Percentiles rank a stretch among this genome's conserved stretches.
Conservation (phyloP, 2,888 invertebrate species). For the Polylopha cassiicola region DNA sequence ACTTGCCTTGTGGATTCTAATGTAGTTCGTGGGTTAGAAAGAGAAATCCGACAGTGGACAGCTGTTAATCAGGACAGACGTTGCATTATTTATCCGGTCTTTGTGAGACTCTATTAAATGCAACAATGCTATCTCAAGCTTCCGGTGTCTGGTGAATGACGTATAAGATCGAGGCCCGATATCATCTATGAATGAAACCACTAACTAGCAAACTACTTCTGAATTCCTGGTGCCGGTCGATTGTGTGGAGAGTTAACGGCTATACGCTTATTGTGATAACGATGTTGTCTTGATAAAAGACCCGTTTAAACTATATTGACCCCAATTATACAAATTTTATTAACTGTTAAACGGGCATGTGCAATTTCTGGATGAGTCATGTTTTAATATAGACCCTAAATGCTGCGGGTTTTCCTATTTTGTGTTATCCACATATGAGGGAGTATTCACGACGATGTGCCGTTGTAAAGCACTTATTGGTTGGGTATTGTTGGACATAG, state of each 20-base stretch:
- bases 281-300: too few relatives aligned
- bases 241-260: too few relatives aligned
- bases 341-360: too few relatives aligned
- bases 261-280: too few relatives aligned
- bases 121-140: constrained; percentile 20
- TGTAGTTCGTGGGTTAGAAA: constrained; percentile 16
- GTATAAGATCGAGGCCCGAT: constrained; percentile 17
- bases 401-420: too few relatives aligned
- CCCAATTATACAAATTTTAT: too few relatives aligned
- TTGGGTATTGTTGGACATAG: constrained; percentile 7
- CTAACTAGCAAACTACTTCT: constrained; percentile 16
- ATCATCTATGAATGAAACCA: constrained; percentile 17
- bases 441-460: not conserved
- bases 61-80: constrained; percentile 10
- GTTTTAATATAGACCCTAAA: too few relatives aligned
- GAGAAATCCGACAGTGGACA: constrained; percentile 14
- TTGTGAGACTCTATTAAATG: constrained; percentile 16
- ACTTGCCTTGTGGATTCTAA: constrained; percentile 7
- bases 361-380: too few relatives aligned
- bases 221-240: constrained; percentile 1
- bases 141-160: constrained; percentile 14
- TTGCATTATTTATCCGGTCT: constrained; percentile 9
- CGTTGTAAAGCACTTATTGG: constrained; percentile 3
- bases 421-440: too few relatives aligned
- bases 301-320: too few relatives aligned